Percentiles rank a stretch among this genome's conserved stretches.
Conservation (phyloP, 2,888 invertebrate genomes). For the Conistra vaccinii region DNA sequence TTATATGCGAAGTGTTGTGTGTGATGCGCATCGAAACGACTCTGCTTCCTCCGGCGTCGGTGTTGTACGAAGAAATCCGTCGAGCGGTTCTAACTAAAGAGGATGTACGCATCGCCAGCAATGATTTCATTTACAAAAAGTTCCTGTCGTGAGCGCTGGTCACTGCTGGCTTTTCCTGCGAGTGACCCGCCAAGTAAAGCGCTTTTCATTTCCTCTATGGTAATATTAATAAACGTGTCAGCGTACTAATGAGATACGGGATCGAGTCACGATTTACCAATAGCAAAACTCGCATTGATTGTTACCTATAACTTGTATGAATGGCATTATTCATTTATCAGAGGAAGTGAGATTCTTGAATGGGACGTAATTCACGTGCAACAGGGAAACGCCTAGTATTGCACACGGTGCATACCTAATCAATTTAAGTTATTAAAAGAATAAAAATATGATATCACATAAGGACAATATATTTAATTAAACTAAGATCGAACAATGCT, state of each 20-base stretch:
- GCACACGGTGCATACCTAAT: constrained; percentile 12
- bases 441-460: constrained; percentile 8
- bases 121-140: constrained; percentile 85
- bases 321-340: constrained; percentile 64
- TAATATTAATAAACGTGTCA: constrained; percentile 84
- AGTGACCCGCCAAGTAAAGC: constrained; percentile 72
- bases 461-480: background rate
- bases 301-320: constrained; percentile 63
- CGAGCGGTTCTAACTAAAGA: constrained; percentile 84
- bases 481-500: background rate
- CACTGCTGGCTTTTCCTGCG: constrained; percentile 80
- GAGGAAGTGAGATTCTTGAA: constrained; percentile 55
- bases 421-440: constrained; percentile 5
- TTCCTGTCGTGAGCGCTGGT: constrained; percentile 79
- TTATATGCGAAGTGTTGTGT: constrained; percentile 85
- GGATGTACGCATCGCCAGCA: constrained; percentile 83
- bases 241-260: constrained; percentile 82
- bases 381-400: constrained; percentile 37
- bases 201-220: constrained; percentile 84
- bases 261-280: constrained; percentile 76
- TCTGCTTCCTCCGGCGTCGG: constrained; percentile 82
- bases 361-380: constrained; percentile 44
- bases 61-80: constrained; percentile 81
- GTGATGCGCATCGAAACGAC: constrained; percentile 83
- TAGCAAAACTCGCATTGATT: constrained; percentile 65